phyloP scores from a whole-genome alignment of 2,797 vertebrate species.

The Cossypha caffra region DNA sequence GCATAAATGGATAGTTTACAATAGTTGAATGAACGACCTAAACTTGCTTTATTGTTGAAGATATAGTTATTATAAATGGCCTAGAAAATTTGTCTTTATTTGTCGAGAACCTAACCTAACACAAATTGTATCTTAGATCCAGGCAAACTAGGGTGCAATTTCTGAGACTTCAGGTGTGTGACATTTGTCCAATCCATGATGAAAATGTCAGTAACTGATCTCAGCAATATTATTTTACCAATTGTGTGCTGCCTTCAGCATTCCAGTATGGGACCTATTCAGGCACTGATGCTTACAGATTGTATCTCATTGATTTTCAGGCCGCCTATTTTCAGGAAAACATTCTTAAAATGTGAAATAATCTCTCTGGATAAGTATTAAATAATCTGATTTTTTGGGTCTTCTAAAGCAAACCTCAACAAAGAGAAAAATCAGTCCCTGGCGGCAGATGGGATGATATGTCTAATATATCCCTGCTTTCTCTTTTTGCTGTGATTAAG shows the following conservation, averaged over 20 bases:
- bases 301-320: not conserved
- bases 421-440: not conserved
- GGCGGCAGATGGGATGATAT: not conserved
- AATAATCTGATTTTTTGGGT: not conserved
- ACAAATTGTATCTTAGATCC: not conserved
- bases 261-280: not conserved
- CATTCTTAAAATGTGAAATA: not conserved
- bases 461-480: not conserved
- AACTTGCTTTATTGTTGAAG: not conserved
- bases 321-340: not conserved
- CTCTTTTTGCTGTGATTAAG: not conserved
- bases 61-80: not conserved
- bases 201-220: not conserved
- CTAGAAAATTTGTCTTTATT: not conserved
- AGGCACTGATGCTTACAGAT: not conserved
- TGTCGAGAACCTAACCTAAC: not conserved
- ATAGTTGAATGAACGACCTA: not conserved
- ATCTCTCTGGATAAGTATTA: not conserved
- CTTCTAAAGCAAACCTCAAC: not conserved
- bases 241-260: not conserved
- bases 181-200: not conserved
- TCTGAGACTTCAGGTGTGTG: not conserved
- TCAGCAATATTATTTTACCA: not conserved
- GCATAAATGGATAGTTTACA: not conserved
- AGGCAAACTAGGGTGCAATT: not conserved